Base-by-base conservation (phyloP, 2,113 vertebrate genomes). In the Gasterosteus nipponicus region DNA sequence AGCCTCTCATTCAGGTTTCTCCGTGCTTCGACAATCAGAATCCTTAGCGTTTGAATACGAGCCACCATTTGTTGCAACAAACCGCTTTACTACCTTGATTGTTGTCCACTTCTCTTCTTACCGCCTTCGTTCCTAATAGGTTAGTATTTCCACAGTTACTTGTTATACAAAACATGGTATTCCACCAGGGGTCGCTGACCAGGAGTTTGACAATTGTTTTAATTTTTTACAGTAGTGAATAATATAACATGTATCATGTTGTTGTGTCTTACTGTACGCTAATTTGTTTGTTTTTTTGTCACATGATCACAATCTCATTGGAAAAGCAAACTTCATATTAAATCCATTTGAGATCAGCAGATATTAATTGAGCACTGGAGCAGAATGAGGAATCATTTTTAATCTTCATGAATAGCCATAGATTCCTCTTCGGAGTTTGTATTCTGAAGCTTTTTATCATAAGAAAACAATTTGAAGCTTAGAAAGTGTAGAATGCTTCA, bases 81-180 rank as follows among this genome's bases (percentile, higher is more conserved):
- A 93, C 85, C 53, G 66, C 78, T 67, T 77, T 54, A 89, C 85
- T 94, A 94, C 94, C 93, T 95, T 82, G 83, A 47, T 57, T 67
- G 68, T 63, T 81, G 67, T 90, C 89, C 92, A 80, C 89, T 91
- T 87, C 75, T 94, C 93, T 93, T 94, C 91, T 89, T 92, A 73
- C 54, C 42, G 12, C 77, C 90, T 76, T 91, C 79, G 75, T 85
- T 93, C 92, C 94, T 94, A 79, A 89, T 71, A 89, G 86, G 87
- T 91, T 78, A 85, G 87, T 85, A 92, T 89, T 89, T 85, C 11
- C 82, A 90, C 66, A 84, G 78, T 91, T 87, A 93, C 67, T 89
- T 60, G 33, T 79, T 42, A 82, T 54, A 82, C 42, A 81, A 18
- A 73, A 49, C 15, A 79, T 54, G 16, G 3, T n/a, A 26, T 54